Conservation (phyloP, 2,888 invertebrate genomes). For the Tipula vernalis region DNA sequence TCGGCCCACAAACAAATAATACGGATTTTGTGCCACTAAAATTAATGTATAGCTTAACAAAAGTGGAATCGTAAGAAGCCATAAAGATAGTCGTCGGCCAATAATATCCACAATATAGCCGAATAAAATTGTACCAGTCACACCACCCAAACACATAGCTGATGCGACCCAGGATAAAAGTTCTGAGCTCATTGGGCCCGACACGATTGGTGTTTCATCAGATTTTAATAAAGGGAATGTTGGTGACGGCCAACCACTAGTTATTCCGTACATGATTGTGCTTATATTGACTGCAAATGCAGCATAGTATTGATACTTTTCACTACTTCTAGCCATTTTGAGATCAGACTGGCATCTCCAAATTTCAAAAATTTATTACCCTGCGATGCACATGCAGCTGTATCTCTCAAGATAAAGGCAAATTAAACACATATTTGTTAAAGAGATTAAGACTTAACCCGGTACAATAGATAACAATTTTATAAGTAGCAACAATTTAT, state of each 20-base stretch:
- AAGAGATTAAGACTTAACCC: not conserved
- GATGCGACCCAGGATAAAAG: slow-evolving; percentile 13
- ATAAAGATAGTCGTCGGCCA: slow-evolving; percentile 11
- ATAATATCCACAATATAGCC: slow-evolving; percentile 12
- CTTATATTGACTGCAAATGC: slow-evolving; percentile 9
- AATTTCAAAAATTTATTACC: not conserved
- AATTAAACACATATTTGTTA: not conserved
- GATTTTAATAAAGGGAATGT: slow-evolving; percentile 12
- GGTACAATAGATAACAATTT: not conserved
- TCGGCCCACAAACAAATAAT: slow-evolving; percentile 24
- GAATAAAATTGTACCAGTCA: slow-evolving; percentile 13
- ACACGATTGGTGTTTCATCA: slow-evolving; percentile 8
- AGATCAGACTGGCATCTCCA: not conserved
- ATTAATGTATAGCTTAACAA: slow-evolving; percentile 23
- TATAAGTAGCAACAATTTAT: not conserved
- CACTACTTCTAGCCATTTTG: not conserved
- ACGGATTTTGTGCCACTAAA: slow-evolving; percentile 23
- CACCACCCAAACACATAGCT: slow-evolving; percentile 14
- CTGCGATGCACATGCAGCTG: not conserved
- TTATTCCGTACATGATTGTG: slow-evolving; percentile 12
- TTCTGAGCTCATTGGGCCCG: slow-evolving; percentile 10
- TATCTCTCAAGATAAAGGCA: not conserved
- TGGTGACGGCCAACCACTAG: slow-evolving; percentile 14
- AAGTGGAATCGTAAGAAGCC: slow-evolving; percentile 9
- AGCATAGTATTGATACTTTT: not conserved